Evolutionary conservation across 2,888 invertebrate species (phyloP), one percentile per base, ranked within the genome.

Genomic region (Drosophila colorata): DNA sequence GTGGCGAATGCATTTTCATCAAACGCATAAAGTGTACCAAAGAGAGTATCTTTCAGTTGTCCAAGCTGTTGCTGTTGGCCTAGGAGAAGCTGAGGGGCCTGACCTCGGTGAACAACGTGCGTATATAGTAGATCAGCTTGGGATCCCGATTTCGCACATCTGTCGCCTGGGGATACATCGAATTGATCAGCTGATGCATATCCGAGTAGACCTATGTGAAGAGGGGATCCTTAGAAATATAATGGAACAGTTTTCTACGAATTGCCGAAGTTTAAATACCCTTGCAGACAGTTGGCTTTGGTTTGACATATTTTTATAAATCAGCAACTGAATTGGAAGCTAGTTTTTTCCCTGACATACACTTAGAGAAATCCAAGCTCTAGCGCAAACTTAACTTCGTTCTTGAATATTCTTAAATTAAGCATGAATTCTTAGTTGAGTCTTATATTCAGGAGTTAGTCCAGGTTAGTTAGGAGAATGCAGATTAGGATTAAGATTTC

Each of bases 11-110:
- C 80, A 46, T 47, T 68, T 66, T 57, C 14, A 41, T 70, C 46
- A 44, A 38, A n/a, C 23, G 31, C 23, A 31, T 18, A 7, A 7
- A 7, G 25, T 7, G n/a, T 4, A 16, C 7, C 2, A 16, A 4
- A 11, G 14, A 47, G 31, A 20, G 35, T 48, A 35, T 11, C 18
- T 5, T 11, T 6, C 7, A 16, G 4, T 4, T 31, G 11, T 41
- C 5, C 20, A 4, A 6, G 2, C n/a, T n/a, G 35, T n/a, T n/a
- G 35, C 0, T 9, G 5, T 11, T 38, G 11, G 13, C 1, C 53
- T 80, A 83, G 13, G 90, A 90, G 74, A 76, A 92, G 76, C 91
- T 91, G 33, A 91, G 58, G 2, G 90, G 90, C 40, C 89, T 72
- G 14, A 91, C 68, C 56, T 87, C 86, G 13, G 59, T 67, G 4